Evolutionary conservation across 2,888 invertebrate genomes (phyloP).

Genomic region (Netelia virgata): DNA sequence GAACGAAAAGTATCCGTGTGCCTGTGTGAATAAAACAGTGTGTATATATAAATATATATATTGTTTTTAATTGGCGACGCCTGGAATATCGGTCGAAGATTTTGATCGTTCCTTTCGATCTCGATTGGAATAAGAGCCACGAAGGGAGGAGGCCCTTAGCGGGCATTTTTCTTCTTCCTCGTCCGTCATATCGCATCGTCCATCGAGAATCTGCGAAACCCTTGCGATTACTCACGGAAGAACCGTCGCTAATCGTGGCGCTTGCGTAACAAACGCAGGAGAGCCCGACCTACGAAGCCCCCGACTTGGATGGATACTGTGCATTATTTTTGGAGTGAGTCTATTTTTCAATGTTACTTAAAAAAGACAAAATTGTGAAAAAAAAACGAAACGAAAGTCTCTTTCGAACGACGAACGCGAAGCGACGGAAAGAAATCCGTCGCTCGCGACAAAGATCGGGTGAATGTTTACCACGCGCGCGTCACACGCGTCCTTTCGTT

Average conservation of each 20-base stretch:
- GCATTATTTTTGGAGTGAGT: constrained; percentile 85
- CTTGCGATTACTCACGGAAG: constrained; percentile 30
- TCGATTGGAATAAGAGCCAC: constrained; percentile 40
- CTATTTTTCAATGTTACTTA: constrained; percentile 40
- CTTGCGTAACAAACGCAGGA: constrained; percentile 67
- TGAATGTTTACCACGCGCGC: neutral
- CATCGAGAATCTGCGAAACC: constrained; percentile 1
- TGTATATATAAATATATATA: neutral
- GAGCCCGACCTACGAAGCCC: constrained; percentile 71
- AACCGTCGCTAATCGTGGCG: constrained; percentile 63
- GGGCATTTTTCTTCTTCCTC: constrained; percentile 42
- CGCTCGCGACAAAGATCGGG: neutral
- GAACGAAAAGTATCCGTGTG: neutral
- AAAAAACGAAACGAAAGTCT: neutral
- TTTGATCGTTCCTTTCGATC: constrained; percentile 15
- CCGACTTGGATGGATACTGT: constrained; percentile 84
- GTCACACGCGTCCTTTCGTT: neutral
- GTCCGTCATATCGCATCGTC: neutral
- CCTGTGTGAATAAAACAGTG: constrained; percentile 41
- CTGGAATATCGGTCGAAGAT: constrained; percentile 48
- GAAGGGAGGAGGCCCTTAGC: constrained; percentile 57
- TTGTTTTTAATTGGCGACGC: constrained; percentile 6
- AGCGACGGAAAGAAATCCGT: constrained; percentile 6
- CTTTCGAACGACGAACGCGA: neutral
- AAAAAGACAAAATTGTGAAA: too few species aligned